Conservation (phyloP, 2,113 vertebrate species). For the Lucifuga dentata region DNA sequence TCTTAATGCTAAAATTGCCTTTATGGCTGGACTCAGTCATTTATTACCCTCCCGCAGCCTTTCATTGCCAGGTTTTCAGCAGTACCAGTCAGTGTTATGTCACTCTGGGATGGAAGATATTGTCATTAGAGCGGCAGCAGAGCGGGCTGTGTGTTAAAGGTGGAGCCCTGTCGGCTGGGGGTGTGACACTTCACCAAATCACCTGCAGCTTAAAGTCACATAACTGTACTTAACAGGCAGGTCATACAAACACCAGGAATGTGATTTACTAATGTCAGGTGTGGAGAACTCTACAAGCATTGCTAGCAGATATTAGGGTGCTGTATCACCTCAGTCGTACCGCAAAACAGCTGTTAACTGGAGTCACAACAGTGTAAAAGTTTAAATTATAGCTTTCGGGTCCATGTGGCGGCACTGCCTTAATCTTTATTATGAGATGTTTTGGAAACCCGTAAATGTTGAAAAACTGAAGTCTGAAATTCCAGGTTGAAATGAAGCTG, state of each 20-base stretch:
- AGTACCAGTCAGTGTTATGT: not conserved
- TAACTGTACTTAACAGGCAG: not conserved
- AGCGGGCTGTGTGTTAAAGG: constrained; percentile 17
- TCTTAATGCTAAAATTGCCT: too few species aligned
- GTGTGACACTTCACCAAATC: constrained; percentile 7
- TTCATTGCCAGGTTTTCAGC: not conserved
- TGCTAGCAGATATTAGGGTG: constrained; percentile 5
- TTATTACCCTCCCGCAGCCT: not conserved
- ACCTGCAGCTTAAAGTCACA: not conserved
- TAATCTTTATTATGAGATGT: not conserved
- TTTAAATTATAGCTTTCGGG: constrained; percentile 1
- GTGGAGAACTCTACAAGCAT: not conserved
- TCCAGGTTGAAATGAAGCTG: not conserved
- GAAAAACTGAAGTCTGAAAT: not conserved
- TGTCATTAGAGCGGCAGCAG: not conserved
- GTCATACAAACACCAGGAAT: constrained; percentile 29
- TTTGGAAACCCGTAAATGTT: not conserved
- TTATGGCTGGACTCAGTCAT: not conserved
- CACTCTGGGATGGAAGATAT: not conserved
- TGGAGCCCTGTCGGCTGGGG: constrained; percentile 6
- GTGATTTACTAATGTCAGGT: not conserved
- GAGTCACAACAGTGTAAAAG: not conserved
- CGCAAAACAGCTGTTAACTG: constrained; percentile 14
- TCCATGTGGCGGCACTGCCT: not conserved
- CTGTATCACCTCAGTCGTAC: not conserved